Evolutionary conservation across 2,888 invertebrate species (phyloP), one percentile per base, ranked within the genome.

Genomic region (Ennomos erosarius): DNA sequence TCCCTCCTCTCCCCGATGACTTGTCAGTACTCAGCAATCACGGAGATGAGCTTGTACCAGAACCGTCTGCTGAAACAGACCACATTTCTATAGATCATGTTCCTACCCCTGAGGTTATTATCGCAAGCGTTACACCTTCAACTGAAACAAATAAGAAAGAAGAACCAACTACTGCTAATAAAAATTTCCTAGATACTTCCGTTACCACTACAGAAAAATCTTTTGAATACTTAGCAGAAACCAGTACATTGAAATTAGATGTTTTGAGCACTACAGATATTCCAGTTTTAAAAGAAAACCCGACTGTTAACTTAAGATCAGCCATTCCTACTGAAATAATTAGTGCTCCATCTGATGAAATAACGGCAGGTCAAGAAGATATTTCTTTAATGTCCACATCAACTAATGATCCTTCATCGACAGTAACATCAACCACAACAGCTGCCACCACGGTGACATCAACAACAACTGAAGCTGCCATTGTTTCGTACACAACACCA

Each of bases 1-100:
- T 92, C 54, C 92, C 92, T 0, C 92, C 92, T 1, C 75, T 90
- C 33, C 91, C 90, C 6, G 92, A 92, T 66, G 92, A 92, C 67
- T 76, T 92, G 37, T 85, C 88, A 13, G 87, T 87, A 9, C 65
- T 83, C 3, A 81, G 85, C 43, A 88, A 86, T 63, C 90, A 90
- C 40, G 90, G 88, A 33, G 91, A 91, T 55, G 91, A 90, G 68
- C 79, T 82, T 46, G 78, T 84, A 26, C 78, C 83, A 1, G 91
- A 91, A 61, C 81, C 79, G 53, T 79, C 75, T 42, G 73, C 75
- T 40, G 88, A 90, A 10, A 73, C 64, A 40, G 85, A 87, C 8
- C 84, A 85, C 53, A 73, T 74, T 35, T 60, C 62, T 5, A 52
- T 60, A 0, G 72, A 78, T 4, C 71, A 71, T 37, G 53, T 68